A percentile compares a stretch with the other conserved stretches of the same genome.
phyloP scores from a whole-genome alignment of 2,797 vertebrate species.

The Microctenopoma lineatum region DNA sequence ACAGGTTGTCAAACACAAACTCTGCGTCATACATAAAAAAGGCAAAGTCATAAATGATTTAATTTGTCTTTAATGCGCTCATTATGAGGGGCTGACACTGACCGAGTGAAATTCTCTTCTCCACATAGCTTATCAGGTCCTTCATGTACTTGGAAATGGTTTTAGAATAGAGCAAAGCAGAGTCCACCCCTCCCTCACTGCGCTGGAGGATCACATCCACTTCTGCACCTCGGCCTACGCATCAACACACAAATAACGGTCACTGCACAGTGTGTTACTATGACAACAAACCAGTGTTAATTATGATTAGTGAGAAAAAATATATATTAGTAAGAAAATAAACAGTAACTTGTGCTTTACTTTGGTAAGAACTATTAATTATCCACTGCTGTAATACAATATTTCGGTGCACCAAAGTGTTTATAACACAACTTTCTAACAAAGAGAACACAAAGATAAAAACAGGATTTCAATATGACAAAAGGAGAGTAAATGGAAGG shows the following conservation, averaged over 20 bases:
- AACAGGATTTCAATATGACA: background rate
- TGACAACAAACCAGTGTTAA: background rate
- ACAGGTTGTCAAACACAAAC: background rate
- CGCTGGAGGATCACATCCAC: slow-evolving; percentile 93
- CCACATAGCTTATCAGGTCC: slow-evolving; percentile 91
- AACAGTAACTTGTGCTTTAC: background rate
- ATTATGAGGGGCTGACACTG: slow-evolving; percentile 33
- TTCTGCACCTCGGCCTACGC: slow-evolving; percentile 80
- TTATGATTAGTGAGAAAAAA: background rate
- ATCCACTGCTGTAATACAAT: background rate
- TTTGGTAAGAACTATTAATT: no score
- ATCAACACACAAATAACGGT: slow-evolving; percentile 32
- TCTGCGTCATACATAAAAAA: background rate
- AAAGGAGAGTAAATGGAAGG: background rate
- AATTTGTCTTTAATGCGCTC: background rate
- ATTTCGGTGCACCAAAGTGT: background rate
- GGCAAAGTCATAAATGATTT: background rate
- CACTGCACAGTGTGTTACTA: background rate
- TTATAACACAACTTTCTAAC: background rate
- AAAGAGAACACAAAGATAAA: background rate
- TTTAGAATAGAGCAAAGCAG: slow-evolving; percentile 91
- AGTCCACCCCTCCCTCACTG: slow-evolving; percentile 93
- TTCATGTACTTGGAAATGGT: slow-evolving; percentile 97
- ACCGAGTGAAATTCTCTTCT: slow-evolving; percentile 91
- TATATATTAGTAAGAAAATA: background rate